Percentiles rank a stretch among this genome's conserved stretches.
phyloP scores from a whole-genome alignment of 2,888 invertebrate species.

The Coelinius sp. region DNA sequence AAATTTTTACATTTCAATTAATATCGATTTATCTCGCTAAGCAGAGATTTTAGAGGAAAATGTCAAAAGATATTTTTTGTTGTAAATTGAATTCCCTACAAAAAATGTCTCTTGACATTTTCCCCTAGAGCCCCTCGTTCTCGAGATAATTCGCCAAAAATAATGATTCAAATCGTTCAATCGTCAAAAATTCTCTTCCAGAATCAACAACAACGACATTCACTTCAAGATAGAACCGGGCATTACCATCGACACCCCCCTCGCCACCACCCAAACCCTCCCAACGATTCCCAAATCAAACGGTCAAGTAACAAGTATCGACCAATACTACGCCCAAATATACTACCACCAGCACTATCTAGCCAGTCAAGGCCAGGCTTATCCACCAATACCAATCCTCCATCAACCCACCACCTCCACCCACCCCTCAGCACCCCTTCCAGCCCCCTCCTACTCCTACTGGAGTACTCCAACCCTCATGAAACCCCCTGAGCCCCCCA shows the following conservation, averaged over 20 bases:
- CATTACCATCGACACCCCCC: not conserved
- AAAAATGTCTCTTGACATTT: too few species aligned
- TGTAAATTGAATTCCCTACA: too few species aligned
- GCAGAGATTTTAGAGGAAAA: too few species aligned
- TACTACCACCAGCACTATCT: not conserved
- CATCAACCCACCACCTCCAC: not conserved
- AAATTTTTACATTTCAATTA: too few species aligned
- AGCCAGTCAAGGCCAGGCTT: not conserved
- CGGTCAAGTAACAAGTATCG: not conserved
- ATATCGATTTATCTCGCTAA: too few species aligned
- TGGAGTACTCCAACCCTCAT: not conserved
- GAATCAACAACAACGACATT: not conserved
- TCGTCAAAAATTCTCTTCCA: not conserved
- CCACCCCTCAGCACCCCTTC: not conserved
- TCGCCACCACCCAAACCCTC: not conserved
- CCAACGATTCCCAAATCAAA: too few species aligned
- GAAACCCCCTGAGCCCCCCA: not conserved
- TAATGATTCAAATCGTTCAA: too few species aligned
- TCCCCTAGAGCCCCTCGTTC: too few species aligned
- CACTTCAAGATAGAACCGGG: not conserved
- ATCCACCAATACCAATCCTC: not conserved
- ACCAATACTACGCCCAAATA: not conserved
- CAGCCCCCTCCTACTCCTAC: not conserved
- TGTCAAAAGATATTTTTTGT: too few species aligned
- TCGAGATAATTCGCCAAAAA: too few species aligned